A percentile compares a stretch with the other conserved stretches of the same genome.
Evolutionary conservation across 2,797 vertebrate species (phyloP).

Genomic region (Molossus alvarezi): DNA sequence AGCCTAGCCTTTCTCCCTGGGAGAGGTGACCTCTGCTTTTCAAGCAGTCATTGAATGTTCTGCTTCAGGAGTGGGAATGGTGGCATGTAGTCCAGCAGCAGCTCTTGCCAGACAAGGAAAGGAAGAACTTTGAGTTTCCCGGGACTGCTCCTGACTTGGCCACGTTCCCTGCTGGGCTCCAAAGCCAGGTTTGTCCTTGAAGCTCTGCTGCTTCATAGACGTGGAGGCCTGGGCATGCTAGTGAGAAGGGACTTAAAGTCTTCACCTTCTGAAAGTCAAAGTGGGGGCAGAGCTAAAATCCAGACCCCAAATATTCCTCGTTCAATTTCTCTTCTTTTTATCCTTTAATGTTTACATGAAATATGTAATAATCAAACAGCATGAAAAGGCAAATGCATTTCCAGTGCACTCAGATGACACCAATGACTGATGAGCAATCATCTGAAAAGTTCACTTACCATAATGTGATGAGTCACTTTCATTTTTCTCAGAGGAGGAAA

Average conservation of each 20-base stretch:
- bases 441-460: neutral
- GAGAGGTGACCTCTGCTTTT: neutral
- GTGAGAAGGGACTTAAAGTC: neutral
- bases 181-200: neutral
- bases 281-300: neutral
- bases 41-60: neutral
- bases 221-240: neutral
- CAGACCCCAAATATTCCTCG: neutral
- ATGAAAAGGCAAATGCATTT: neutral
- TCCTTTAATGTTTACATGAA: constrained; percentile 14
- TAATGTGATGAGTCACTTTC: neutral
- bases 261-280: constrained; percentile 19
- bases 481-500: constrained; percentile 2
- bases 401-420: neutral
- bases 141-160: neutral
- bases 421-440: neutral
- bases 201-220: neutral
- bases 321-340: constrained; percentile 35
- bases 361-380: neutral
- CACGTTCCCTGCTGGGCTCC: neutral
- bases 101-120: neutral
- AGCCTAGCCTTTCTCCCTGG: neutral
- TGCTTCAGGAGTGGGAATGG: neutral
- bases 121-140: neutral
- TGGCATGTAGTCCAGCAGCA: neutral